Base-by-base conservation (phyloP, 2,113 vertebrate genomes). In the Xiphorhynchus elegans region DNA sequence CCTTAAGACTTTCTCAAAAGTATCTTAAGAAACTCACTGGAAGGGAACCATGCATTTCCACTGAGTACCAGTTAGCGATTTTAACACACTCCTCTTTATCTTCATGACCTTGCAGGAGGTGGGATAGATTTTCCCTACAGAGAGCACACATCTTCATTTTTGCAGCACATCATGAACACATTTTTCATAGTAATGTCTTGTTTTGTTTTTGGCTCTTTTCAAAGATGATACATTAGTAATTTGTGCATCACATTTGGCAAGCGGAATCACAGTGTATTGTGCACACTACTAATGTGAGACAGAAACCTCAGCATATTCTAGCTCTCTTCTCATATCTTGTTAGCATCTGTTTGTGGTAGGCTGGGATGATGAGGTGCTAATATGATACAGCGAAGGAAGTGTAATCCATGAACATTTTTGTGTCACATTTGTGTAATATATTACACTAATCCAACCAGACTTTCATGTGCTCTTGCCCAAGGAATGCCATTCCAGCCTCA, bases 331-430 rank as follows among this genome's bases (percentile, higher is more conserved):
- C 69, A 79, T 96, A 93, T 95, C 96, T 91, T 95, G 92, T 96
- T 97, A 96, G 95, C 96, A 97, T 97, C 95, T 97, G 94, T 92
- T 95, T 92, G 93, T 96, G 95, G 96, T 94, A 96, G 96, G 90
- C 93, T 95, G 84, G 77, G 95, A 95, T 97, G 95, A 96, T 97
- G 97, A 97, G 89, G 96, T 96, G 97, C 87, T 97, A 97, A 97
- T 97, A 97, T 80, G 93, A 97, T 96, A 96, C 97, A 97, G 96
- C 11, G 47, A 95, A 96, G 95, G 97, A 96, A 95, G 92, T 95
- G 94, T 96, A 97, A 97, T 96, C 95, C 96, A 97, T 59, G 80
- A 96, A 97, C 96, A 95, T 96, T 97, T 97, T 93, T 96, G 90
- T 94, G 96, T 97, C 97, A 97, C 93, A 95, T 97, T 97, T 97